phyloP scores from a whole-genome alignment of 2,113 vertebrate genomes.

The Spermophilus dauricus region DNA sequence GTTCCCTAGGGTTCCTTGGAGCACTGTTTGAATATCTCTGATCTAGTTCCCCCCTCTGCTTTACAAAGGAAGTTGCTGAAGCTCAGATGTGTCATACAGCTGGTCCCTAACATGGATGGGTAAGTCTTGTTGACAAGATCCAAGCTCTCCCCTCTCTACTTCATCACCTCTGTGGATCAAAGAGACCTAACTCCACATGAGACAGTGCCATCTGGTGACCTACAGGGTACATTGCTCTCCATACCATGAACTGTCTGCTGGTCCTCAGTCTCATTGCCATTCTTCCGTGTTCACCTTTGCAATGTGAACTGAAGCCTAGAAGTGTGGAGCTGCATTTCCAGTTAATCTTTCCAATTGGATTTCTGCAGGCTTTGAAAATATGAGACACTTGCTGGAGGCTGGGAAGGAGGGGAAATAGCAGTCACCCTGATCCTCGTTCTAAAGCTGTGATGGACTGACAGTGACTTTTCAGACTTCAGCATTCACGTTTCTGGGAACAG shows the following conservation, averaged over 20 bases:
- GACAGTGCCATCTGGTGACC: not conserved
- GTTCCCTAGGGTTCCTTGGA: not conserved
- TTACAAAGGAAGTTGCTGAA: not conserved
- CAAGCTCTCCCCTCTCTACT: not conserved
- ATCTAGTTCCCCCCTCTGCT: not conserved
- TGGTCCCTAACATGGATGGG: not conserved
- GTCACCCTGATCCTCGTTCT: not conserved
- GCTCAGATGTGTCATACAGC: not conserved
- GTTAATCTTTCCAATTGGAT: not conserved
- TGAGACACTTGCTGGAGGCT: not conserved
- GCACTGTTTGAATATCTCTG: not conserved
- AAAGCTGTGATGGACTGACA: not conserved
- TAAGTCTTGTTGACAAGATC: not conserved
- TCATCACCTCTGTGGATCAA: not conserved
- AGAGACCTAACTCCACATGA: not conserved
- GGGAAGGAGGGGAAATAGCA: not conserved
- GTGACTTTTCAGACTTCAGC: conserved; percentile 58
- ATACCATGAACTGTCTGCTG: not conserved
- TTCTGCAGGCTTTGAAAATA: not conserved
- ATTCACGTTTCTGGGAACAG: not conserved
- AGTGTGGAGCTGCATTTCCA: not conserved
- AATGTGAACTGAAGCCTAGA: not conserved
- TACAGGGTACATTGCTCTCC: not conserved
- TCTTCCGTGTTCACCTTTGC: not conserved
- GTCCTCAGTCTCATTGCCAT: not conserved